Evolutionary conservation across 1,140 invertebrate genomes (phyloP).

Genomic region (Hylaeus anthracinus): DNA sequence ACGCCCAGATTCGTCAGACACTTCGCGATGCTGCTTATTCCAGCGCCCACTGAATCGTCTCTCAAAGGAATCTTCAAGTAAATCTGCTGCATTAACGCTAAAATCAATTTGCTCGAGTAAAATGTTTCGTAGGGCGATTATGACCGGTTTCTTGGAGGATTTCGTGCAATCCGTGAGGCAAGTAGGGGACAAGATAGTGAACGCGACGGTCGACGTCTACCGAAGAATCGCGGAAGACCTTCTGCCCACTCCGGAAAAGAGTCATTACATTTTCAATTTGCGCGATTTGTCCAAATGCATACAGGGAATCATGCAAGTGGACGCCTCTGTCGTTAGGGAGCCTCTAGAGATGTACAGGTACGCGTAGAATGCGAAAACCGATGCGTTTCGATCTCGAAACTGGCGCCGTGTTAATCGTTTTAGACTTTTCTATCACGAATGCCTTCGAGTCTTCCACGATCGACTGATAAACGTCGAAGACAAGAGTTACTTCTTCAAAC

Average conservation of each 20-base stretch:
- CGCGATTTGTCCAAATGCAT: constrained; percentile 94
- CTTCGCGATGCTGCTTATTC: constrained; percentile 90
- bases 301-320: constrained; percentile 90
- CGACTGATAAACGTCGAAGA: constrained; percentile 91
- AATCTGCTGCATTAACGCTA: constrained; percentile 35
- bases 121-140: constrained; percentile 80
- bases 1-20: constrained; percentile 92
- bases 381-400: background rate
- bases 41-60: constrained; percentile 87
- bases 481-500: constrained; percentile 88
- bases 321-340: constrained; percentile 84
- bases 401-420: constrained; percentile 10
- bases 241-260: constrained; percentile 92
- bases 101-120: background rate
- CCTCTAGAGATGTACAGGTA: constrained; percentile 85
- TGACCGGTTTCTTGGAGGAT: constrained; percentile 88
- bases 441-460: constrained; percentile 94
- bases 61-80: constrained; percentile 91
- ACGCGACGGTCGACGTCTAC: constrained; percentile 91
- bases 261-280: constrained; percentile 96
- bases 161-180: constrained; percentile 88
- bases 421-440: constrained; percentile 95
- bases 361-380: background rate
- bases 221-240: constrained; percentile 88
- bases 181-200: constrained; percentile 87